Evolutionary conservation across 2,797 vertebrate species (phyloP), one percentile per base, ranked within the genome.

Genomic region (Microctenopoma steveboyesi): DNA sequence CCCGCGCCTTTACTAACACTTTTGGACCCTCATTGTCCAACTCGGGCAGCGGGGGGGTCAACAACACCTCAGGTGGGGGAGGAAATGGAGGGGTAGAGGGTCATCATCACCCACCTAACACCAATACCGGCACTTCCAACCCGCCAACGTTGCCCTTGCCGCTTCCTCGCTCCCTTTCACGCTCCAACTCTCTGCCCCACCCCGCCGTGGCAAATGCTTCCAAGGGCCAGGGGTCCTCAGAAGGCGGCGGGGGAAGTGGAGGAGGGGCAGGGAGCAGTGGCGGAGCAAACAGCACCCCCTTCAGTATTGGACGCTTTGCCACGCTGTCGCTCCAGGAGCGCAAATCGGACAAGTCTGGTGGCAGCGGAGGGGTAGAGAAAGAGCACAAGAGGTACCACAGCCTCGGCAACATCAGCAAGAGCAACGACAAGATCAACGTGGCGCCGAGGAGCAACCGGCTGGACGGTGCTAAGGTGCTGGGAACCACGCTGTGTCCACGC

Each of bases 361-460:
- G 73, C 12, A 76, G 90, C 8, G 57, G 85, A 0, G 86, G 87
- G 0, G 90, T 89, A 61, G 96, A 97, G 72, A 96, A 96, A 79
- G 96, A 97, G 75, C 96, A 97, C 93, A 97, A 97, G 76, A 93
- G 96, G 0, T 97, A 96, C 86, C 96, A 97, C 91, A 97, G 96
- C 84, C 83, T 96, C 75, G 96, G 95, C 7, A 97, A 96, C 91
- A 96, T 97, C 88, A 97, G 95, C 90, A 95, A 95, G 2, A 96
- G 95, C 37, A 95, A 95, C 0, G 96, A 97, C 70, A 96, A 95
- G 85, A 93, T 95, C 77, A 93, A 94, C 0, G 92, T 94, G 4
- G 90, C 86, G 1, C 92, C 94, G 0, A 83, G 94, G 58, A 92
- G 91, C 64, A 94, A 91, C 57, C 92, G 94, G 1, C 87, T 96